Conservation (phyloP, 2,888 invertebrate species). For the Sphinx pinastri region DNA sequence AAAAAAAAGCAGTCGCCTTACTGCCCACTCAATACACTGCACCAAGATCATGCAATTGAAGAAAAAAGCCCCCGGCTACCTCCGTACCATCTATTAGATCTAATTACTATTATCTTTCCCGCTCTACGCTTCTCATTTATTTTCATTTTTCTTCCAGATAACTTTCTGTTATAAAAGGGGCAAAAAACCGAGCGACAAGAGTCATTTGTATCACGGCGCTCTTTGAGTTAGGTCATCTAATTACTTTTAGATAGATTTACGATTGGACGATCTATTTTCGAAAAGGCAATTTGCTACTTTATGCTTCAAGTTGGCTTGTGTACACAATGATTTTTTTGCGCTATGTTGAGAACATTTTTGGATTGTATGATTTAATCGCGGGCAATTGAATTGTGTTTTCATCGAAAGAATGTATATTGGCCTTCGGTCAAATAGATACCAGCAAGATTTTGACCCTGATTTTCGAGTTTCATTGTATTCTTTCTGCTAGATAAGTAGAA, state of each 20-base stretch:
- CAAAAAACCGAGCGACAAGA: constrained; percentile 25
- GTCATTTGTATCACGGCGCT: constrained; percentile 24
- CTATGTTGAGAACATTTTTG: neutral
- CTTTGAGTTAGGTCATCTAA: constrained; percentile 26
- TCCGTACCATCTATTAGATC: constrained; percentile 52
- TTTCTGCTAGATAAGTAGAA: no score
- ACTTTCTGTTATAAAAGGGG: constrained; percentile 34
- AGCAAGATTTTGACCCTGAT: no score
- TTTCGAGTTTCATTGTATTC: no score
- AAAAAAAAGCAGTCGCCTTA: constrained; percentile 7
- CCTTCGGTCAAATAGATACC: no score
- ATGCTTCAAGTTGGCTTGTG: neutral
- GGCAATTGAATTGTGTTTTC: neutral
- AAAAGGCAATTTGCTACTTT: constrained; percentile 14
- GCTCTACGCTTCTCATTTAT: constrained; percentile 43
- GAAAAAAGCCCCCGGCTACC: constrained; percentile 52
- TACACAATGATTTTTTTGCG: neutral
- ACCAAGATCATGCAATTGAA: constrained; percentile 46
- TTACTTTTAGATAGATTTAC: constrained; percentile 28
- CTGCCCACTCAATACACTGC: constrained; percentile 15
- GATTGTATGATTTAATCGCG: neutral
- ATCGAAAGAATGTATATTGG: no score
- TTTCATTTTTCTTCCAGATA: constrained; percentile 40
- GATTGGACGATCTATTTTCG: constrained; percentile 18
- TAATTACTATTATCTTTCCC: constrained; percentile 57